Evolutionary conservation across 2,888 invertebrate genomes (phyloP), one percentile per base, ranked within the genome.

Genomic region (Euzetes globulus): DNA sequence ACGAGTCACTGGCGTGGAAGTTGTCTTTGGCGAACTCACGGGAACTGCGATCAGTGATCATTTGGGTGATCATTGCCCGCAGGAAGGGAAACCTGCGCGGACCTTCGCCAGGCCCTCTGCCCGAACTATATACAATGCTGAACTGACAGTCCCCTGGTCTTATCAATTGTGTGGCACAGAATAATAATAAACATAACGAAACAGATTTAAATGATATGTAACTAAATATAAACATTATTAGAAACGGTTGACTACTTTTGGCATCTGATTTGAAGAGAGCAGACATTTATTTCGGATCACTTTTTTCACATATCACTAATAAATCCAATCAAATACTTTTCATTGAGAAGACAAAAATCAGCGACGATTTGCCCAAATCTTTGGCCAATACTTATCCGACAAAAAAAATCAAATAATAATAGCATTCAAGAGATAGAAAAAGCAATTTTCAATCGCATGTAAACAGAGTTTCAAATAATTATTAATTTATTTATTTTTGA

Each of bases 11-110:
- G 6, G 65, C n/a, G 25, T 71, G 25, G 29, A 29, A 22, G 22
- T 71, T 29, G 29, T 22, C 15, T 52, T 52, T 52, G 3, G 47
- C 13, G 19, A 22, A n/a, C 22, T 73, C 73, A 22, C 68, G 68
- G 19, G 73, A 50, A 73, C 73, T 74, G 22, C 74, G 47, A 17
- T 74, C 74, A n/a, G 50, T 47, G 13, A 74, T 70, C 29, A 74
- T 70, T 55, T 74, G 74, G 9, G 76, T 74, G 27, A 76, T 71
- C 19, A 76, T 22, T 19, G 76, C 76, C 25, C 65, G 19, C 11
- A 76, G 71, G 37, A 76, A 58, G 1, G 76, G 76, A 50, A 76
- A 76, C 27, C 70, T 52, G n/a, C 76, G 70, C 2, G 65, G 65
- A 6, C 65, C 65, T 6, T 65, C 65, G 19, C 33, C 65, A 13